Percentiles rank a stretch among this genome's conserved stretches.
These are phyloP conservation scores for Porites rus DNA, from an alignment of 92 coral and sea anemone genomes.

Conservation along the genomic window DNA sequence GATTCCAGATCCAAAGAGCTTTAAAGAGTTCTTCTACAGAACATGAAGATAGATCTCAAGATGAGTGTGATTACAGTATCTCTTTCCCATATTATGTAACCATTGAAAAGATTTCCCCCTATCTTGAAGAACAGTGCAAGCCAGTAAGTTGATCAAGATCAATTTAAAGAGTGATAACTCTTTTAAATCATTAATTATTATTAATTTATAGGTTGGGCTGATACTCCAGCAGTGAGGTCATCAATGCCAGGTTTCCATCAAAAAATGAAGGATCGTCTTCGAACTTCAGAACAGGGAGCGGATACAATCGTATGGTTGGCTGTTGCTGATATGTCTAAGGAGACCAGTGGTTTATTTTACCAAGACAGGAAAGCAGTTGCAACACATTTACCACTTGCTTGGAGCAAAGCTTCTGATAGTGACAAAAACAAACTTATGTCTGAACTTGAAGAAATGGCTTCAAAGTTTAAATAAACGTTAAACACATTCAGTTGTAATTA, in stretches of 20 bases:
- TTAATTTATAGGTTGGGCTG: slow-evolving; percentile 92
- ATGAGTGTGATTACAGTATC: no score
- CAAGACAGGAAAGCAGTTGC: slow-evolving; percentile 90
- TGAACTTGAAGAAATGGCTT: slow-evolving; percentile 64
- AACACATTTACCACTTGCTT: slow-evolving; percentile 93
- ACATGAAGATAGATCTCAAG: no score
- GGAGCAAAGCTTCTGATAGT: slow-evolving; percentile 84
- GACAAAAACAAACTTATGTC: slow-evolving; percentile 77
- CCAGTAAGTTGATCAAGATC: no score
- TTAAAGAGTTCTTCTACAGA: no score
- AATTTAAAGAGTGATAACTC: no score
- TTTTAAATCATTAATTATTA: not conserved
- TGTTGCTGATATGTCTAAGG: slow-evolving; percentile 70
- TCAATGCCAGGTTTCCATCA: slow-evolving; percentile 96
- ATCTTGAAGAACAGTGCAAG: no score
- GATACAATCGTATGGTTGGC: slow-evolving; percentile 94
- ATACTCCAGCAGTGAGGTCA: slow-evolving; percentile 91
- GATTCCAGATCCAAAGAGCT: no score
- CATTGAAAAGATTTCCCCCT: no score
- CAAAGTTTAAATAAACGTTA: slow-evolving; percentile 54
- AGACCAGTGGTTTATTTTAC: slow-evolving; percentile 79
- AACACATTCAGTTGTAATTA: not conserved
- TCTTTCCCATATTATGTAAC: no score
- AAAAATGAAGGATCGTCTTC: slow-evolving; percentile 77
- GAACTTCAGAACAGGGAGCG: slow-evolving; percentile 93